Evolutionary conservation across 2,888 invertebrate species (phyloP).

Genomic region (Acanthosepion esculentum): DNA sequence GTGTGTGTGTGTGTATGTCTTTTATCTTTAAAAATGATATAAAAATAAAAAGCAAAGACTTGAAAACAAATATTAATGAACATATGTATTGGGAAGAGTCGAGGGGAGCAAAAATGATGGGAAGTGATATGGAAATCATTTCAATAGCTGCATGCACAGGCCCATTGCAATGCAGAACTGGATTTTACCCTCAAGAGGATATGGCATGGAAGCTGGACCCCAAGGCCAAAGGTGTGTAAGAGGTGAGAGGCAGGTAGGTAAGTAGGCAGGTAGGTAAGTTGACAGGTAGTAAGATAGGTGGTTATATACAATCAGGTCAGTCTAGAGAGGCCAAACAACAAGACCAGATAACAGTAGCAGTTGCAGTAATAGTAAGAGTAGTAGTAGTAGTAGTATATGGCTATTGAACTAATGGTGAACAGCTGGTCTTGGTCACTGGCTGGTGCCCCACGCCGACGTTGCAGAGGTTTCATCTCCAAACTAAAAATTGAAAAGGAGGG

Average conservation of each 20-base stretch:
- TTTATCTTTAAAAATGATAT: no score
- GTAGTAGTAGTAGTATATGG: neutral
- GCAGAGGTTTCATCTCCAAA: slow-evolving; percentile 49
- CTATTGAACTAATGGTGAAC: slow-evolving; percentile 33
- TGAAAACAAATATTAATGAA: neutral
- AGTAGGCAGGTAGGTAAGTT: neutral
- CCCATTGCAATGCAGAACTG: neutral
- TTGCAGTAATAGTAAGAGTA: neutral
- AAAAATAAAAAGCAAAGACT: neutral
- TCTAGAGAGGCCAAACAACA: neutral
- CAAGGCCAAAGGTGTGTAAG: neutral
- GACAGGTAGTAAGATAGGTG: neutral
- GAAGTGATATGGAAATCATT: neutral
- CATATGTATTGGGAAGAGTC: neutral
- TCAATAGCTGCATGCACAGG: slow-evolving; percentile 33
- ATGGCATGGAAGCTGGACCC: neutral
- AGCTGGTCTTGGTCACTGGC: slow-evolving; percentile 49
- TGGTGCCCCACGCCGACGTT: slow-evolving; percentile 47
- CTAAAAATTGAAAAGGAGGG: slow-evolving; percentile 34
- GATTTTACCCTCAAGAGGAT: slow-evolving; percentile 1
- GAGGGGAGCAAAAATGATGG: neutral
- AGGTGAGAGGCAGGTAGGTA: slow-evolving; percentile 33
- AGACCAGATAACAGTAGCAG: neutral
- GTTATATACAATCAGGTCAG: slow-evolving; percentile 25
- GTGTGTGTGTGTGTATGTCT: no score